These are phyloP conservation scores for Scolanthus callimorphus DNA, from an alignment of 92 coral and sea anemone species.

Conservation along the genomic window DNA sequence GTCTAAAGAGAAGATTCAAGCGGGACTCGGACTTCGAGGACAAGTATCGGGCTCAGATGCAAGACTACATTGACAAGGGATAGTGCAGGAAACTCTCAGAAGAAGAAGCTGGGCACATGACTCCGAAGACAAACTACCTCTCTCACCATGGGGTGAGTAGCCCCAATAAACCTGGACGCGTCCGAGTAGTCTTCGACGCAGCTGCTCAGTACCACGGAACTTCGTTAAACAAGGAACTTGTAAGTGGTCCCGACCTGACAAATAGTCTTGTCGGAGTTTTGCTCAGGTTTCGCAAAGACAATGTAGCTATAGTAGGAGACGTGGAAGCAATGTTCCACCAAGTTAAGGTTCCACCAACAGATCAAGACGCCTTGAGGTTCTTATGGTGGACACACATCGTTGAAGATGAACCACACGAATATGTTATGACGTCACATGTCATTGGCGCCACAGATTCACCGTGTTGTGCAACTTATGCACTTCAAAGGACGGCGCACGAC, in stretches of 20 bases:
- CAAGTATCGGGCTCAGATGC: slow-evolving; percentile 22
- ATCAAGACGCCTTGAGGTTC: slow-evolving; percentile 14
- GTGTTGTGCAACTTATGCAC: slow-evolving; percentile 4
- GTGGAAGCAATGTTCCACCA: slow-evolving; percentile 28
- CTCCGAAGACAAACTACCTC: background rate
- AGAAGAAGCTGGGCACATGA: background rate
- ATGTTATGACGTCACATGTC: slow-evolving; percentile 16
- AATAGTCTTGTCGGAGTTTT: slow-evolving; percentile 14
- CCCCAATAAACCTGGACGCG: slow-evolving; percentile 9
- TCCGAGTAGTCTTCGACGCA: slow-evolving; percentile 44
- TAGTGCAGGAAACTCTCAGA: slow-evolving; percentile 5
- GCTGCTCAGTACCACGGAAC: slow-evolving; percentile 9
- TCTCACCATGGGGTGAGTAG: slow-evolving; percentile 42
- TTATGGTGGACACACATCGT: slow-evolving; percentile 21
- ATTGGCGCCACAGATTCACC: slow-evolving; percentile 7
- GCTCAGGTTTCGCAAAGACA: slow-evolving; percentile 14
- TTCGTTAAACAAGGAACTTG: slow-evolving; percentile 27
- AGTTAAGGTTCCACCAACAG: slow-evolving; percentile 16
- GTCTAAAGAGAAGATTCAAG: slow-evolving; percentile 17
- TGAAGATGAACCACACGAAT: slow-evolving; percentile 7
- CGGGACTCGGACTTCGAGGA: slow-evolving; percentile 12
- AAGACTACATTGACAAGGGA: slow-evolving; percentile 16
- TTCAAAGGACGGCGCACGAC: slow-evolving; percentile 6
- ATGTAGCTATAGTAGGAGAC: slow-evolving; percentile 19
- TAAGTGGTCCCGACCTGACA: slow-evolving; percentile 25